Evolutionary conservation across 1,140 invertebrate genomes (phyloP), one percentile per base, ranked within the genome.

Genomic region (Drosophila ambigua): DNA sequence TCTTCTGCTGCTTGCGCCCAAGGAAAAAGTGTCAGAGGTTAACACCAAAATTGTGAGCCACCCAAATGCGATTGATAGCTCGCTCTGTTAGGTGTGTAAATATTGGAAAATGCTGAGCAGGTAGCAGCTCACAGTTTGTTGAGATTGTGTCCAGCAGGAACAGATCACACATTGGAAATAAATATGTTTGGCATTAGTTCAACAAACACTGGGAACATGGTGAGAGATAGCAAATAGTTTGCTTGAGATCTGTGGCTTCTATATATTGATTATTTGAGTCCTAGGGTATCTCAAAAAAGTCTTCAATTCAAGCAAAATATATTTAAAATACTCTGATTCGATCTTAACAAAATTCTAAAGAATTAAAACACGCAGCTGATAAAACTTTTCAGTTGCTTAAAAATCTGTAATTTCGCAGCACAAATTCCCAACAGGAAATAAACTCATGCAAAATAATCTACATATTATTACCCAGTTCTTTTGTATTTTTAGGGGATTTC

Each of bases 51-150:
- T 16, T 3, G 15, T 2, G 13, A 13, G 35, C 16, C 26, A 24
- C 35, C 5, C 44, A 49, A 35, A 69, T 39, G 35, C n/a, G 4
- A 26, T 49, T 49, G 45, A 28, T 16, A n/a, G 28, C 55, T 24
- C 7, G 28, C 55, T 24, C 9, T 55, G 16, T 48, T n/a, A 35
- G 61, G 49, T 48, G 41, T 44, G 39, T 26, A 68, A 11, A 39
- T 39, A 39, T 39, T 39, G 35, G 16, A 39, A 67, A 71, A 71
- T 26, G 23, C 43, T 57, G 35, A 68, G 24, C 31, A 31, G 50
- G 44, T 51, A 41, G 48, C 15, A 24, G 43, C 23, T 66, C 15
- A 31, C 60, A 66, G 61, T 51, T 66, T 46, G 39, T 57, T 5
- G 24, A 41, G 15, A 28, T 23, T 46, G 9, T 16, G 8, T 9